Base-by-base conservation (phyloP, 2,888 invertebrate species). In the Leptinotarsa rubiginosa region DNA sequence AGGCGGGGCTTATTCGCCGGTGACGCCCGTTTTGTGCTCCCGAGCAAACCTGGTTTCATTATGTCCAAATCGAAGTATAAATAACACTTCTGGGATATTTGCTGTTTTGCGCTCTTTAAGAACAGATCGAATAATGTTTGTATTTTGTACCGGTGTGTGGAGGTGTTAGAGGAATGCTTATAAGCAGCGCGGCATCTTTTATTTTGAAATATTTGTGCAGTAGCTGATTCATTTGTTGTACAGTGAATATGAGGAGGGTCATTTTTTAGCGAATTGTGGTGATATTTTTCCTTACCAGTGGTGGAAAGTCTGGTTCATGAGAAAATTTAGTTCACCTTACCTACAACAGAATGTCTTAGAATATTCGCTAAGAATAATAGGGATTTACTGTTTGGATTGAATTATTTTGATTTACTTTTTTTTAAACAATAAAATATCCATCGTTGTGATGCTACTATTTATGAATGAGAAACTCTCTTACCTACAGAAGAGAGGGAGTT, bases 11-110 rank as follows among this genome's bases (percentile, higher is more conserved):
- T 41, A 47, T 77, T 64, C 49, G 72, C 66, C 70, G 69, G 59
- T 59, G 56, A 72, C 74, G 69, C 67, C 56, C 71, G 54, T 18
- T 66, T 64, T 70, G 69, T 64, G 71, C 65, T 62, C 49, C 47
- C 20, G 31, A 18, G 41, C 62, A 20, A 64, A 72, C 49, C 22
- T 62, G 50, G 73, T 56, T 81, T 82, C 81, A 81, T 83, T 83
- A 82, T 75, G 72, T 79, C 81, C 79, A 82, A 83, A 83, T 83
- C 82, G 80, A 82, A 81, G 82, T 65, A 81, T 84, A 83, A 82
- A 82, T 82, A 81, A 81, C 78, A 78, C 79, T 76, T 78, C 73
- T 78, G 78, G 77, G 79, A 78, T 82, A 82, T 81, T 81, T 79
- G 75, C 25, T 31, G 62, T 31, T 62, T 15, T 20, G 20, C n/a